Conservation (phyloP, 2,797 vertebrate genomes). For the Rhadinocentrus ornatus region DNA sequence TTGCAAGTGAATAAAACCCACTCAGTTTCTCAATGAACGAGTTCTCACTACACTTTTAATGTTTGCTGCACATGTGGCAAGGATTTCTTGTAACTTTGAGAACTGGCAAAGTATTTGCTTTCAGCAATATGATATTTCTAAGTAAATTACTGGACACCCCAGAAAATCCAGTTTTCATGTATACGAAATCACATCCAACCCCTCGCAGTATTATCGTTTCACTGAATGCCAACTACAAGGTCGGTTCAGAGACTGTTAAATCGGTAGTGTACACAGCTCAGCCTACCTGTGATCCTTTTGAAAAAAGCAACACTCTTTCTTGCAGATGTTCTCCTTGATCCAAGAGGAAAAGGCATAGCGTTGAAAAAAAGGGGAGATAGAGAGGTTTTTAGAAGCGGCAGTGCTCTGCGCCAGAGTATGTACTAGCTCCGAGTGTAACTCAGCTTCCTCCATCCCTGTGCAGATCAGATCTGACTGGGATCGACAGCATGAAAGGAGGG, state of each 20-base stretch:
- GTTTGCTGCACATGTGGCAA: not conserved
- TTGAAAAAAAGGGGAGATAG: slow-evolving; percentile 73
- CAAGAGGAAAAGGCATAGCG: slow-evolving; percentile 76
- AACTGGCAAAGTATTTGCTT: not conserved
- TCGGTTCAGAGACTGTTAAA: not conserved
- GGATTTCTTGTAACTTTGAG: not conserved
- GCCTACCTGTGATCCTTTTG: slow-evolving; percentile 74
- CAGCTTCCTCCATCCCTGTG: slow-evolving; percentile 43
- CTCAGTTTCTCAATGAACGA: too few relatives aligned
- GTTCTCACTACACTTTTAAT: not conserved
- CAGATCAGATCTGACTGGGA: slow-evolving; percentile 2
- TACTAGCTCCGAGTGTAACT: slow-evolving; percentile 14
- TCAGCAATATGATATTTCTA: not conserved
- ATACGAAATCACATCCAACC: not conserved
- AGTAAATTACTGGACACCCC: not conserved
- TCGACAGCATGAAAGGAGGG: slow-evolving; percentile 19
- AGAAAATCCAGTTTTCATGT: not conserved
- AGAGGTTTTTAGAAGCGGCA: slow-evolving; percentile 31
- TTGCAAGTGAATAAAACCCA: too few relatives aligned
- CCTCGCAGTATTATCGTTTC: not conserved
- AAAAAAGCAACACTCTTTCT: slow-evolving; percentile 90
- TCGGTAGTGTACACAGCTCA: not conserved
- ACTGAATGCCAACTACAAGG: slow-evolving; percentile 12
- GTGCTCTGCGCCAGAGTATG: slow-evolving; percentile 20
- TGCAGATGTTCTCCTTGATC: slow-evolving; percentile 87